phyloP scores from a whole-genome alignment of 2,888 invertebrate species.

The Callosobruchus maculatus region DNA sequence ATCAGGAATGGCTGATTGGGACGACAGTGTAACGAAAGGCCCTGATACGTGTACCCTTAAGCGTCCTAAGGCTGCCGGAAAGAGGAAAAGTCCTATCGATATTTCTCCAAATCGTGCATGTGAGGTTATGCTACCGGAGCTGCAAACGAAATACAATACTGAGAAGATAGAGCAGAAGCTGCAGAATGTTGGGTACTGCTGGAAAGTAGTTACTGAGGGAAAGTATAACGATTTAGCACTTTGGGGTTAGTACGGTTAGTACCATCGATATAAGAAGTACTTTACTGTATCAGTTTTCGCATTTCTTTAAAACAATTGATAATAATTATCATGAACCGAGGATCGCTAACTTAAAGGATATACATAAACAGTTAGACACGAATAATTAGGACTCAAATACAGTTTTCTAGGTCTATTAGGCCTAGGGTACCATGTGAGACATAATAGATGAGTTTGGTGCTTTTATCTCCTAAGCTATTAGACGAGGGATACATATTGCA shows the following conservation, averaged over 20 bases:
- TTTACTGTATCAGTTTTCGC: too few relatives aligned
- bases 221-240: background rate
- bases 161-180: background rate
- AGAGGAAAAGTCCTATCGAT: background rate
- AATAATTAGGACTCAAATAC: too few relatives aligned
- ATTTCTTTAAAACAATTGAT: too few relatives aligned
- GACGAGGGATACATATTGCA: too few relatives aligned
- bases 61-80: constrained; percentile 19
- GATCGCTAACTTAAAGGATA: too few relatives aligned
- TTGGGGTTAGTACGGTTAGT: background rate
- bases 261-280: background rate
- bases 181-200: background rate
- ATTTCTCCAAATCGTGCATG: background rate
- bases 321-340: too few relatives aligned
- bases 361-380: too few relatives aligned
- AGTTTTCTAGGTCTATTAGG: too few relatives aligned
- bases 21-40: background rate
- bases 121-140: background rate
- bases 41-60: constrained; percentile 30
- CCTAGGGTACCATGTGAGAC: too few relatives aligned
- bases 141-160: background rate
- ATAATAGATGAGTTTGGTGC: too few relatives aligned
- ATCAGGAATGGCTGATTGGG: background rate
- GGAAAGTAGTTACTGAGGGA: background rate
- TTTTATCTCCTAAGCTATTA: too few relatives aligned